Evolutionary conservation across 2,797 vertebrate species (phyloP).

Genomic region (Coluber constrictor): DNA sequence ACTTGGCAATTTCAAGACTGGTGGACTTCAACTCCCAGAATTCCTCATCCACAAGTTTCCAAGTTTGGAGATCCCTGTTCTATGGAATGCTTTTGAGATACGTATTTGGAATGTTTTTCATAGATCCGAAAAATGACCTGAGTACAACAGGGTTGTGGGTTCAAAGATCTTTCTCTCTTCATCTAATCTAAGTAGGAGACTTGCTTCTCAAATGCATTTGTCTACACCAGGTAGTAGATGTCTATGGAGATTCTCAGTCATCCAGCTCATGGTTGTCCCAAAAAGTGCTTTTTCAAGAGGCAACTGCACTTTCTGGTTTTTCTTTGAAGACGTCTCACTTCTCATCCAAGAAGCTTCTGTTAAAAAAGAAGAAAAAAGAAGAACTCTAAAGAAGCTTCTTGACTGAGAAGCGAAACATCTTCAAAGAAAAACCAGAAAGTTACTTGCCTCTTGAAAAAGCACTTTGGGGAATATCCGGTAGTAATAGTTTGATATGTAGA

Average conservation of each 20-base stretch:
- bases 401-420: too few relatives aligned
- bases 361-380: too few relatives aligned
- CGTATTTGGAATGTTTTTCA: neutral
- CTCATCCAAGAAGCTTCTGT: too few relatives aligned
- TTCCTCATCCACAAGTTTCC: neutral
- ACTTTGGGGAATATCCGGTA: neutral
- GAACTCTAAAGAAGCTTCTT: too few relatives aligned
- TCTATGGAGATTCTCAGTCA: too few relatives aligned
- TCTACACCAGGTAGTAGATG: too few relatives aligned
- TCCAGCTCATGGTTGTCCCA: too few relatives aligned
- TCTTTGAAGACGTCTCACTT: too few relatives aligned
- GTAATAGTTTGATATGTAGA: neutral
- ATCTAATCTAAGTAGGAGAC: conserved; percentile 25
- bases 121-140: conserved; percentile 33
- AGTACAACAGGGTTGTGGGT: conserved; percentile 34
- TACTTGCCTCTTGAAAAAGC: too few relatives aligned
- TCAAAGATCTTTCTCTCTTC: conserved; percentile 29
- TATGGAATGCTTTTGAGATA: conserved; percentile 6
- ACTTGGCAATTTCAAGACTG: neutral
- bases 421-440: too few relatives aligned
- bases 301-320: too few relatives aligned
- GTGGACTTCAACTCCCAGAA: neutral
- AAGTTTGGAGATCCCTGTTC: neutral
- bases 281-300: too few relatives aligned
- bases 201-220: neutral